These are phyloP conservation scores for Thripadectes ignobilis DNA, from an alignment of 2,797 vertebrate species.

Conservation along the genomic window DNA sequence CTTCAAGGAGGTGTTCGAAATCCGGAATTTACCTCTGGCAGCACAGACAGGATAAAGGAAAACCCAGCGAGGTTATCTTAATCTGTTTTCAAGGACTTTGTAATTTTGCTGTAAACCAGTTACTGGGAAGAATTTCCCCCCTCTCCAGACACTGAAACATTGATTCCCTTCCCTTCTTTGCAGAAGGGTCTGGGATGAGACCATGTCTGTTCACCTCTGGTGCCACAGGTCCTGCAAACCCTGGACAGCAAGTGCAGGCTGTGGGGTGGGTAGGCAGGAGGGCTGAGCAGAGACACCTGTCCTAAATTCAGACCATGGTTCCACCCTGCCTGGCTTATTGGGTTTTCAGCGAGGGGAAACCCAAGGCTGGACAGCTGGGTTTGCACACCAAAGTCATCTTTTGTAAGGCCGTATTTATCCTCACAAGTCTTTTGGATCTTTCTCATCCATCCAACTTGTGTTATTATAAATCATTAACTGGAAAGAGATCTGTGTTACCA, in stretches of 20 bases:
- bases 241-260: neutral
- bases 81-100: neutral
- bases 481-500: neutral
- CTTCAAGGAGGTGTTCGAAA: neutral
- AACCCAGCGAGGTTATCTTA: neutral
- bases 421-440: neutral
- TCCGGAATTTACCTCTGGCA: slow-evolving; percentile 3
- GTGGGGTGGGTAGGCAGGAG: neutral
- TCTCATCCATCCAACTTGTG: too few relatives aligned
- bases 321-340: neutral
- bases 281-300: neutral
- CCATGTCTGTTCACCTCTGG: neutral
- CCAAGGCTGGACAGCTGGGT: neutral
- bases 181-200: neutral
- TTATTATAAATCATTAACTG: neutral
- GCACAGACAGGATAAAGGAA: neutral
- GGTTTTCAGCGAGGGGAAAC: neutral
- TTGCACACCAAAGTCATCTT: fast-evolving
- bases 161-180: neutral
- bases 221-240: neutral
- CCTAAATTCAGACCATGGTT: neutral
- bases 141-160: neutral
- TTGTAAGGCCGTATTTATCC: neutral
- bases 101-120: neutral
- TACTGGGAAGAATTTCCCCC: neutral